A percentile compares a stretch with the other conserved stretches of the same genome.
These are phyloP conservation scores for Aegithalos caudatus DNA, from an alignment of 2,113 vertebrate genomes.

Conservation along the genomic window DNA sequence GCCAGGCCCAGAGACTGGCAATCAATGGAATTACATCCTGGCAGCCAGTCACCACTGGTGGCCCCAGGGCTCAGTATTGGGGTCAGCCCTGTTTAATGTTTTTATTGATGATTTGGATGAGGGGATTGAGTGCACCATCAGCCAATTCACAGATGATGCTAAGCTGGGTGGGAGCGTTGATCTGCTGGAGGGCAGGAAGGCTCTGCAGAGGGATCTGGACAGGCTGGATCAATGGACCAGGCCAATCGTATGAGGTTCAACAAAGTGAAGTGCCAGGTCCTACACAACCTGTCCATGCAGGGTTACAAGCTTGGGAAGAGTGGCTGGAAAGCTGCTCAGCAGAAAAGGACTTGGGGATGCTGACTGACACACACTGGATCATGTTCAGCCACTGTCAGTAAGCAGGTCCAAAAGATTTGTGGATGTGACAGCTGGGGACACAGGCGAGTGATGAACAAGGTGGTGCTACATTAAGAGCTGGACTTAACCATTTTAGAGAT, in stretches of 20 bases:
- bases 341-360: neutral
- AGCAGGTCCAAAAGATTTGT: too few species aligned
- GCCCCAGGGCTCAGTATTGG: neutral
- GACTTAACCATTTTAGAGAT: neutral
- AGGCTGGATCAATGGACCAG: accelerated
- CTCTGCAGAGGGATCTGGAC: neutral
- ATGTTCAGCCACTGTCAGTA: too few species aligned
- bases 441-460: neutral
- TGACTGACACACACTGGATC: too few species aligned
- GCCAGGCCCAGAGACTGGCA: neutral
- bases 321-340: neutral
- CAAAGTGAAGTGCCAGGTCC: accelerated
- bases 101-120: accelerated
- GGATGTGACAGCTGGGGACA: neutral
- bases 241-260: accelerated
- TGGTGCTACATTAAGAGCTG: neutral
- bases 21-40: neutral
- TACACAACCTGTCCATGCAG: neutral
- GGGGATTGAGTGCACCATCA: neutral
- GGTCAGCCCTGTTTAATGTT: neutral
- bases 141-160: neutral
- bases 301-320: neutral
- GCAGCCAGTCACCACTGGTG: neutral
- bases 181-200: neutral
- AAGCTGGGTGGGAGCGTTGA: neutral